These are phyloP conservation scores for Zenarchopterus dispar DNA, from an alignment of 2,797 vertebrate genomes.

Conservation along the genomic window DNA sequence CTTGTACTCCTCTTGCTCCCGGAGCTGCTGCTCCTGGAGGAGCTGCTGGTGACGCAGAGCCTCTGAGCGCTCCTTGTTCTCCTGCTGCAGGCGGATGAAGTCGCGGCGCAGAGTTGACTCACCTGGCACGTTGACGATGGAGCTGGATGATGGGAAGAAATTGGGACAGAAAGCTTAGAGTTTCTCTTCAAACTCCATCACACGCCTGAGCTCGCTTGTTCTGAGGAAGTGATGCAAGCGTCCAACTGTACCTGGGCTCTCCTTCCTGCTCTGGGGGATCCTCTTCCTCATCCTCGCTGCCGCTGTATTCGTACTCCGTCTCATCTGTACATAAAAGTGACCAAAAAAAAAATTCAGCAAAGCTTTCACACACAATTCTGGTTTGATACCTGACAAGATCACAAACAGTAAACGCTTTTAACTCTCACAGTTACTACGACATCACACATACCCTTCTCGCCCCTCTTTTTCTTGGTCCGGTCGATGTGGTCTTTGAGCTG, in stretches of 20 bases:
- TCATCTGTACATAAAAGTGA: slow-evolving; percentile 79
- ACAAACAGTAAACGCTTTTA: too few species aligned
- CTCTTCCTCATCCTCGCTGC: slow-evolving; percentile 92
- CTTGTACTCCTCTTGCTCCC: slow-evolving; percentile 91
- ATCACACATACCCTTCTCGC: slow-evolving; percentile 89
- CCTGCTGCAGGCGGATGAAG: slow-evolving; percentile 93
- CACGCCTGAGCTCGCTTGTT: neutral
- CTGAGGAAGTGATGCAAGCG: neutral
- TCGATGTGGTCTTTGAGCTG: slow-evolving; percentile 99
- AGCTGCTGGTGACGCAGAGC: slow-evolving; percentile 87
- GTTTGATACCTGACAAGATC: too few species aligned
- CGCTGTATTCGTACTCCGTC: slow-evolving; percentile 92
- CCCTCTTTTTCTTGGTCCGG: slow-evolving; percentile 97
- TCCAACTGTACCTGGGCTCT: slow-evolving; percentile 85
- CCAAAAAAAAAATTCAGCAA: too few species aligned
- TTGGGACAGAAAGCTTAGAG: neutral
- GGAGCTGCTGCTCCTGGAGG: slow-evolving; percentile 87
- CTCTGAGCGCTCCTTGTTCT: slow-evolving; percentile 91
- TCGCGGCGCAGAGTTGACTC: slow-evolving; percentile 92
- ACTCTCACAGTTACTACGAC: neutral
- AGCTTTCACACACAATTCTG: too few species aligned
- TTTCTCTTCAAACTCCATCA: neutral
- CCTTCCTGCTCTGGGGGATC: slow-evolving; percentile 88
- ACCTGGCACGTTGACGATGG: slow-evolving; percentile 90
- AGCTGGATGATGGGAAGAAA: slow-evolving; percentile 74